phyloP scores from a whole-genome alignment of 2,797 vertebrate species.

The Chromis chromis region DNA sequence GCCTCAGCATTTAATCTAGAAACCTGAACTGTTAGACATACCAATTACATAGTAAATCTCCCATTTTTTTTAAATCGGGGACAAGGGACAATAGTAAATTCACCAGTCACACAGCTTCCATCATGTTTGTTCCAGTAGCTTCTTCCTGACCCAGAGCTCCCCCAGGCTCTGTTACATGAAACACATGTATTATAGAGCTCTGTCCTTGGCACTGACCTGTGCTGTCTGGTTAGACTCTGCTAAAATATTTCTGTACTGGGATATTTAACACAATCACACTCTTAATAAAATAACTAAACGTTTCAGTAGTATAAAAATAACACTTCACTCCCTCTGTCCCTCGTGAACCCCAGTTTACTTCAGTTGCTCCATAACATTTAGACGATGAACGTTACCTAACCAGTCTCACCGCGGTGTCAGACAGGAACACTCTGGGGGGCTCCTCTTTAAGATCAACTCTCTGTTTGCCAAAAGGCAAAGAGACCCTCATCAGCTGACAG shows the following conservation, averaged over 20 bases:
- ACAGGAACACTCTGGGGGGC: conserved; percentile 5
- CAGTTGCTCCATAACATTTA: conserved; percentile 5
- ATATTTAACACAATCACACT: background rate
- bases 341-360: background rate
- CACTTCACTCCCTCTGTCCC: background rate
- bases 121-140: conserved; percentile 10
- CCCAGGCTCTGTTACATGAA: conserved; percentile 12
- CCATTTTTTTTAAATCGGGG: background rate
- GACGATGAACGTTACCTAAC: background rate
- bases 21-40: too few species aligned
- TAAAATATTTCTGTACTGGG: conserved; percentile 2
- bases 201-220: conserved; percentile 9
- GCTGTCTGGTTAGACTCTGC: background rate
- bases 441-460: conserved; percentile 48
- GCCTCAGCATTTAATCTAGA: background rate
- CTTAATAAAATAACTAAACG: conserved; percentile 1
- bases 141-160: background rate
- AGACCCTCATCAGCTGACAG: conserved; percentile 29
- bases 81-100: background rate
- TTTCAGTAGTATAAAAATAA: background rate
- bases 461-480: conserved; percentile 25
- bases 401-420: conserved; percentile 7
- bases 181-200: conserved; percentile 17
- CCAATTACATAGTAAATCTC: background rate
- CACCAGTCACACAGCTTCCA: conserved; percentile 2